Conservation (phyloP, 2,888 invertebrate species). For the Brachyptera putata region DNA sequence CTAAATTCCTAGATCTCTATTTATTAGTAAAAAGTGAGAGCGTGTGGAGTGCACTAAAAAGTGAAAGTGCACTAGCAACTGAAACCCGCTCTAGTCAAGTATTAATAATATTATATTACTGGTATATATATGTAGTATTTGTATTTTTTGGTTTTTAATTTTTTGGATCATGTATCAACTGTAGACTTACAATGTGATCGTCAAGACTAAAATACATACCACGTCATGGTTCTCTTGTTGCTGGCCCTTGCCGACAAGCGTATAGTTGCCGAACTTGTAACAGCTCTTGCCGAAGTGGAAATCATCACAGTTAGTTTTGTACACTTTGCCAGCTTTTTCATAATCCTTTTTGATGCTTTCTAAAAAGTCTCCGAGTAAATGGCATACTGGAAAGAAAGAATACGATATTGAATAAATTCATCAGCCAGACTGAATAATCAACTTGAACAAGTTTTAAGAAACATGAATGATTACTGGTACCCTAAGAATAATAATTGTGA, state of each 20-base stretch:
- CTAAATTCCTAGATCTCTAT: no score
- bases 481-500: no score
- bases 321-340: constrained; percentile 74
- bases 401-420: background rate
- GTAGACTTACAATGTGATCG: background rate
- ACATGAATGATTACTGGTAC: no score
- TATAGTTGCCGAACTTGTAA: constrained; percentile 76
- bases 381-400: constrained; percentile 64
- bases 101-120: no score
- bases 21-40: no score
- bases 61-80: no score
- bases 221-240: constrained; percentile 55
- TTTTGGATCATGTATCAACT: no score
- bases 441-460: background rate
- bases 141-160: no score
- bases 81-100: no score
- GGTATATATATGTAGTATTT: no score
- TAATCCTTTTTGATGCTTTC: constrained; percentile 81
- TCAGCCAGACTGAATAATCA: background rate
- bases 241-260: constrained; percentile 59
- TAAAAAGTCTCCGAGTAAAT: constrained; percentile 86
- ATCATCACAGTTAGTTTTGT: constrained; percentile 82
- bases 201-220: constrained; percentile 34
- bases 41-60: no score
- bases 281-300: constrained; percentile 82